Base-by-base conservation (phyloP, 2,888 invertebrate species). In the Uloborus plumipes region DNA sequence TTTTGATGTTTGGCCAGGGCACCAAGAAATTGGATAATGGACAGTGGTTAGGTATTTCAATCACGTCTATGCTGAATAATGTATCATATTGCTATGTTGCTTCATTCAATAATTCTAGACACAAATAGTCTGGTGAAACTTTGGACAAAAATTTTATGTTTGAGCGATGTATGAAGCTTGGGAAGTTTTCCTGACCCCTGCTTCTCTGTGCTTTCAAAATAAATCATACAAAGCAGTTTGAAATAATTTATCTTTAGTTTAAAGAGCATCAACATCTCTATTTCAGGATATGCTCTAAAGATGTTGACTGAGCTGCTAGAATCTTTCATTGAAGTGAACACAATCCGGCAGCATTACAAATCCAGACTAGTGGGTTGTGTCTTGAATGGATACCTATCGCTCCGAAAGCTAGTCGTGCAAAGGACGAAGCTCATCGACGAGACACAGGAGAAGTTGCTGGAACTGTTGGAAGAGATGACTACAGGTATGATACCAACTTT, bases 381-480 rank as follows among this genome's bases (percentile, higher is more conserved):
- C 64, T 91, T 99, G 1, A 96, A 98, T 88, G 98, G 98, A 0
- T 99, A 98, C 90, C 91, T 99, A 84, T 95, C 96, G 0, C 90
- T 99, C 86, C 91, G 96, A 9, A 93, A 97, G 84, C 91, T 99
- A 26, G 95, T 98, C 0, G 96, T 98, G 55, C 98, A 98, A 89
- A 92, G 98, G 81, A 98, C 98, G 0, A 92, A 98, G 72, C 92
- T 98, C 71, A 96, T 98, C 53, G 98, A 98, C 89, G 97, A 98
- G 89, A 97, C 98, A 6, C 98, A 98, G 90, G 97, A 97, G 89
- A 97, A 96, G 88, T 91, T 98, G 61, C 91, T 98, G 14, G 96
- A 96, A 88, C 91, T 98, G 87, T 91, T 98, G 18, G 98, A 98
- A 89, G 97, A 97, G 89, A 96, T 98, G 94, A 98, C 98, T 0